Conservation (phyloP, 1,140 invertebrate species). For the Drosophila ercepeae region DNA sequence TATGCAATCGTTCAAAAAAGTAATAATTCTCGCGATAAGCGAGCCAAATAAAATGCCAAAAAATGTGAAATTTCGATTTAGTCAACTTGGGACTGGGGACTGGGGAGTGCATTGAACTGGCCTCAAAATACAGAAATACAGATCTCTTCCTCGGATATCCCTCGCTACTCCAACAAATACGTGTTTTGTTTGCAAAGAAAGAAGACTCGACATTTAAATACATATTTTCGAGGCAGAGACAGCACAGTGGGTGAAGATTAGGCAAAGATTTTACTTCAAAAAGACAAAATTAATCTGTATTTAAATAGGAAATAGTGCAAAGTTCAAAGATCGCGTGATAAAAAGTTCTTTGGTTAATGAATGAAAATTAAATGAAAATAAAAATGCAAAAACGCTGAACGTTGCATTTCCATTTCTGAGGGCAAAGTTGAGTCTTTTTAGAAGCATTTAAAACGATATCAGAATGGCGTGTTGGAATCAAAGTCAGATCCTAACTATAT, state of each 20-base stretch:
- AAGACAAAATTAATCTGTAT: background rate
- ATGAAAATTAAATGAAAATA: slow-evolving; percentile 49
- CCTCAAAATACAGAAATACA: slow-evolving; percentile 29
- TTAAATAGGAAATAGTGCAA: too few relatives aligned
- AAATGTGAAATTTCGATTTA: slow-evolving; percentile 27
- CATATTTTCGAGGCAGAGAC: background rate
- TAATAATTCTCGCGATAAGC: slow-evolving; percentile 7
- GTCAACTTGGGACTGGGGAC: background rate
- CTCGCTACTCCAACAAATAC: slow-evolving; percentile 15
- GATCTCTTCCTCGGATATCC: slow-evolving; percentile 12
- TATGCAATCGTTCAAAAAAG: slow-evolving; percentile 13
- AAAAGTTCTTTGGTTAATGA: too few relatives aligned
- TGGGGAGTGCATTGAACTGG: slow-evolving; percentile 49
- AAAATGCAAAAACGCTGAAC: slow-evolving; percentile 9
- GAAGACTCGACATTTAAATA: slow-evolving; percentile 29
- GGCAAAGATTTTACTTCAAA: background rate
- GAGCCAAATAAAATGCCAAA: slow-evolving; percentile 6
- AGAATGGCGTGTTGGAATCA: slow-evolving; percentile 28
- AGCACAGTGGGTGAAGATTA: background rate
- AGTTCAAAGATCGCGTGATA: too few relatives aligned
- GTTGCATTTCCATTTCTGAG: background rate
- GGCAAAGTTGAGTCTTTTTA: slow-evolving; percentile 33
- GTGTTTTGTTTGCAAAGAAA: slow-evolving; percentile 55
- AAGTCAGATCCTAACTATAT: background rate
- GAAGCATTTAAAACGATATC: slow-evolving; percentile 1